Conservation (phyloP, 2,888 invertebrate species). For the Cerastis rubricosa region DNA sequence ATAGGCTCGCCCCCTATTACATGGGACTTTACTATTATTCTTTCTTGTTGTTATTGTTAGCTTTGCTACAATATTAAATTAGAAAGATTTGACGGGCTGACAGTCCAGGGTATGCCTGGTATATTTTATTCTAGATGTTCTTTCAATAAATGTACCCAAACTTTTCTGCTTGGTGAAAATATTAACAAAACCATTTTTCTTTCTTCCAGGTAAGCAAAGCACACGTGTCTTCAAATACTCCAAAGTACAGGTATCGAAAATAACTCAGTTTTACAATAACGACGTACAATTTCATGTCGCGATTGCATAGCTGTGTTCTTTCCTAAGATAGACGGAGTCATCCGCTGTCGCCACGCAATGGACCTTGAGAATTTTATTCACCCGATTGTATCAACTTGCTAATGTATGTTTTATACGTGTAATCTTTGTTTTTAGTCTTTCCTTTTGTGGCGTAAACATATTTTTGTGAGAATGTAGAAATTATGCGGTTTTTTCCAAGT, state of each 20-base stretch:
- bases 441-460: conserved; percentile 30
- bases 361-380: conserved; percentile 68
- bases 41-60: background rate
- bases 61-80: background rate
- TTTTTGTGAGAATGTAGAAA: conserved; percentile 39
- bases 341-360: conserved; percentile 65
- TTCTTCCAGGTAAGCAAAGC: conserved; percentile 58
- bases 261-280: conserved; percentile 10
- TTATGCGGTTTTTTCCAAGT: conserved; percentile 32
- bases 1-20: no score
- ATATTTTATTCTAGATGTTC: background rate
- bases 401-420: conserved; percentile 31
- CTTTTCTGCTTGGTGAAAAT: background rate
- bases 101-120: background rate
- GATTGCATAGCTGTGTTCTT: conserved; percentile 56
- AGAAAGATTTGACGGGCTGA: background rate
- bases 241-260: conserved; percentile 37
- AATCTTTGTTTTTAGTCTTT: conserved; percentile 38
- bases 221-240: background rate
- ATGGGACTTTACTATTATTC: no score
- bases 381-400: conserved; percentile 51
- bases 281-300: conserved; percentile 25
- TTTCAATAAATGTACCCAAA: background rate
- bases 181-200: conserved; percentile 13
- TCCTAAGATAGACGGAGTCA: conserved; percentile 57